A percentile compares a stretch with the other conserved stretches of the same genome.
These are phyloP conservation scores for Apoda limacodes DNA, from an alignment of 2,888 invertebrate genomes.

Conservation along the genomic window DNA sequence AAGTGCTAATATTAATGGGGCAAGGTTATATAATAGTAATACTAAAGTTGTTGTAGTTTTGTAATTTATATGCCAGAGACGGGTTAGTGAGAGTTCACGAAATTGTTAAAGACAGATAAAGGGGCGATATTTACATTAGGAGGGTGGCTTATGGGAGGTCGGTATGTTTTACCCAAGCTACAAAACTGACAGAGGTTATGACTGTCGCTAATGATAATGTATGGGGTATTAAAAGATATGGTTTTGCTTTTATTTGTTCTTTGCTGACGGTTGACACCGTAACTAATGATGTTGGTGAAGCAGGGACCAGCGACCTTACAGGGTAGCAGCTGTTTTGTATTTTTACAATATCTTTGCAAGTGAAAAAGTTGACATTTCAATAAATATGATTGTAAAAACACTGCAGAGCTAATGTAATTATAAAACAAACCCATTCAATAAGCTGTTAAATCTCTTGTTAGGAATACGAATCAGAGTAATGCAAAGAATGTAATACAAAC, in stretches of 20 bases:
- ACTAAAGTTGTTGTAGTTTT: constrained; percentile 28
- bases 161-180: constrained; percentile 35
- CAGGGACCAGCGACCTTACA: not conserved
- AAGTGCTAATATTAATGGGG: constrained; percentile 23
- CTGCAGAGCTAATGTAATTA: too few relatives aligned
- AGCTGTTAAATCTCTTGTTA: too few relatives aligned
- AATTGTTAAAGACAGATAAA: constrained; percentile 69
- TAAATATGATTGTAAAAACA: too few relatives aligned
- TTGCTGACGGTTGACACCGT: not conserved
- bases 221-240: constrained; percentile 33
- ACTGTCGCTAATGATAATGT: constrained; percentile 47
- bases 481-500: too few relatives aligned
- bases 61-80: constrained; percentile 65
- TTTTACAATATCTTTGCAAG: too few relatives aligned
- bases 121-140: constrained; percentile 60
- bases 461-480: too few relatives aligned
- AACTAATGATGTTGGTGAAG: not conserved
- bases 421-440: too few relatives aligned
- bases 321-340: not conserved
- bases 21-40: constrained; percentile 17
- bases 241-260: constrained; percentile 11
- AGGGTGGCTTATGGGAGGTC: constrained; percentile 57
- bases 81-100: constrained; percentile 64
- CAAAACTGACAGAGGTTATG: constrained; percentile 51
- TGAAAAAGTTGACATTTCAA: too few relatives aligned